phyloP scores from a whole-genome alignment of 2,113 vertebrate species.

The Ariopsis seemanni region DNA sequence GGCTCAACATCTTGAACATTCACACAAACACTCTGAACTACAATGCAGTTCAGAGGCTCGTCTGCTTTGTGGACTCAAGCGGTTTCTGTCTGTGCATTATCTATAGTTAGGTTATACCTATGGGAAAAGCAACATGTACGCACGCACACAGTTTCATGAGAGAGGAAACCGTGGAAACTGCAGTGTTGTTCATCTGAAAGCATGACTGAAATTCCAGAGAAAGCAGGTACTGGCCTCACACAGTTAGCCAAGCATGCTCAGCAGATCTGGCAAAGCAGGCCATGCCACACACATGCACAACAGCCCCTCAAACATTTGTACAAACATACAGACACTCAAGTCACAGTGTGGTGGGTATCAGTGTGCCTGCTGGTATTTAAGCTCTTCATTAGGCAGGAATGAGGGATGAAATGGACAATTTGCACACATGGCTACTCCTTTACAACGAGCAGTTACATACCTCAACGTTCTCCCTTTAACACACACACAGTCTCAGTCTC shows the following conservation, averaged over 20 bases:
- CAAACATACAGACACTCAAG: background rate
- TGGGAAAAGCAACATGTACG: background rate
- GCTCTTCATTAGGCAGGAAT: slow-evolving; percentile 28
- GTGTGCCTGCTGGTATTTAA: background rate
- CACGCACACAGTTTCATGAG: background rate
- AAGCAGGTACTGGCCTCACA: background rate
- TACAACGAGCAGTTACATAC: background rate
- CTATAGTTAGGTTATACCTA: background rate
- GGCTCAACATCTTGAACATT: background rate
- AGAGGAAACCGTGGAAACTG: background rate
- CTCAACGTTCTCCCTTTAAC: background rate
- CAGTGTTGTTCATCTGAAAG: background rate
- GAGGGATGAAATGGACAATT: background rate
- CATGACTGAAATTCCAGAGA: background rate
- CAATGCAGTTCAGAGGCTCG: background rate
- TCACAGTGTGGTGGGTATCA: background rate
- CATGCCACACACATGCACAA: background rate
- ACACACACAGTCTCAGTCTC: background rate
- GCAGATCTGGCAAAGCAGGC: background rate
- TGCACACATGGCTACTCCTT: slow-evolving; percentile 17
- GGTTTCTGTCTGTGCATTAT: background rate
- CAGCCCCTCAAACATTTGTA: background rate
- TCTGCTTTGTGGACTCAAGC: background rate
- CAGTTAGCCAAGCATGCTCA: background rate
- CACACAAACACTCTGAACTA: background rate